phyloP scores from a whole-genome alignment of 1,140 invertebrate genomes.

The Tribolium castaneum region DNA sequence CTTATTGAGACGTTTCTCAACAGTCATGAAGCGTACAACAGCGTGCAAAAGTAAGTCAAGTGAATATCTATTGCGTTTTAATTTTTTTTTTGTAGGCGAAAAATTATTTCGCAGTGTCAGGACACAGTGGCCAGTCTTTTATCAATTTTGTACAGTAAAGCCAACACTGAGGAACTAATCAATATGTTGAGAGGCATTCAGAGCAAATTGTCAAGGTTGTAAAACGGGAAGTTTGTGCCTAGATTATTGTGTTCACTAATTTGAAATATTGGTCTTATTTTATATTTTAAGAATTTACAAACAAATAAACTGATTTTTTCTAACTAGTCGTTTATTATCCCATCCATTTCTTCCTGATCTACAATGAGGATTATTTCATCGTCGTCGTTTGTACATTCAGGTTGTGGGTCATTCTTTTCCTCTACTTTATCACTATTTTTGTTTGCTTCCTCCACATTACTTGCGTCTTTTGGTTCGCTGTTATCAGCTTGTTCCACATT shows the following conservation, averaged over 20 bases:
- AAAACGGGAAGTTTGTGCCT: slow-evolving; percentile 20
- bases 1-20: slow-evolving; percentile 73
- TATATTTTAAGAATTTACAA: slow-evolving; percentile 4
- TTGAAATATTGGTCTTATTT: neutral
- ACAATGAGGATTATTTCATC: slow-evolving; percentile 55
- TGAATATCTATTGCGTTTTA: slow-evolving; percentile 39
- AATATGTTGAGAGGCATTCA: slow-evolving; percentile 68
- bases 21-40: slow-evolving; percentile 67
- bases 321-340: slow-evolving; percentile 49
- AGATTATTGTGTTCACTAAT: slow-evolving; percentile 5
- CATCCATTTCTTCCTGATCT: slow-evolving; percentile 53
- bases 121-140: slow-evolving; percentile 76
- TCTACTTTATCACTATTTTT: neutral
- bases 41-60: slow-evolving; percentile 67
- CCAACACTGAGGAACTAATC: slow-evolving; percentile 70
- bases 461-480: neutral
- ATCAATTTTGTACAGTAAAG: slow-evolving; percentile 75
- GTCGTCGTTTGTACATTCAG: slow-evolving; percentile 34
- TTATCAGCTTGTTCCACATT: neutral
- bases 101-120: slow-evolving; percentile 73
- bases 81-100: slow-evolving; percentile 65
- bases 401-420: neutral
- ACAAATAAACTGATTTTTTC: slow-evolving; percentile 4
- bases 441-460: slow-evolving; percentile 13
- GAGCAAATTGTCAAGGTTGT: slow-evolving; percentile 55